Conservation (phyloP, 2,888 invertebrate species). For the Dorcus parallelipipedus region DNA sequence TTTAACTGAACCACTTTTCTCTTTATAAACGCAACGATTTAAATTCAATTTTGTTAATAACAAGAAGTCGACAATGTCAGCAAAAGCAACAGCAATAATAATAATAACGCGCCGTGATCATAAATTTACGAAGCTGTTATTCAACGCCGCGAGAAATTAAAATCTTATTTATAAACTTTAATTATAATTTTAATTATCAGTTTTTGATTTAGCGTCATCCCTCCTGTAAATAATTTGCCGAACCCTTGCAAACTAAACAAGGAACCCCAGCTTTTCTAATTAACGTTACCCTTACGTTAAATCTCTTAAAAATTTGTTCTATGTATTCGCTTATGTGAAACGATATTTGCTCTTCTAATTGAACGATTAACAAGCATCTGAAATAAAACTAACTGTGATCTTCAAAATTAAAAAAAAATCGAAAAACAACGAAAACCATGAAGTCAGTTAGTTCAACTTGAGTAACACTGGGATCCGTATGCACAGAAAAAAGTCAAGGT, state of each 20-base stretch:
- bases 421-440: too few relatives aligned
- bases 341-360: neutral
- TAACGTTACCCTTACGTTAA: slow-evolving; percentile 8
- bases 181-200: slow-evolving; percentile 13
- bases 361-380: too few relatives aligned
- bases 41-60: neutral
- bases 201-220: slow-evolving; percentile 12
- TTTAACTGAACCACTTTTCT: neutral
- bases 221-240: slow-evolving; percentile 7
- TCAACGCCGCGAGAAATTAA: slow-evolving; percentile 2
- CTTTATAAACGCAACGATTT: neutral
- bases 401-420: too few relatives aligned
- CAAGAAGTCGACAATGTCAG: too few relatives aligned
- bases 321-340: slow-evolving; percentile 11
- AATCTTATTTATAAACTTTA: slow-evolving; percentile 11
- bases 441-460: too few relatives aligned
- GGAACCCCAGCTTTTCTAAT: slow-evolving; percentile 10
- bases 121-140: neutral
- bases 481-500: too few relatives aligned
- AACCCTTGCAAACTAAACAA: slow-evolving; percentile 9
- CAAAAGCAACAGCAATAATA: too few relatives aligned
- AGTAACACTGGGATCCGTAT: too few relatives aligned
- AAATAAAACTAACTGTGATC: too few relatives aligned
- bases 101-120: too few relatives aligned
- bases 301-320: slow-evolving; percentile 11